phyloP scores from a whole-genome alignment of 2,888 invertebrate species.

The Callyntrura sp. region DNA sequence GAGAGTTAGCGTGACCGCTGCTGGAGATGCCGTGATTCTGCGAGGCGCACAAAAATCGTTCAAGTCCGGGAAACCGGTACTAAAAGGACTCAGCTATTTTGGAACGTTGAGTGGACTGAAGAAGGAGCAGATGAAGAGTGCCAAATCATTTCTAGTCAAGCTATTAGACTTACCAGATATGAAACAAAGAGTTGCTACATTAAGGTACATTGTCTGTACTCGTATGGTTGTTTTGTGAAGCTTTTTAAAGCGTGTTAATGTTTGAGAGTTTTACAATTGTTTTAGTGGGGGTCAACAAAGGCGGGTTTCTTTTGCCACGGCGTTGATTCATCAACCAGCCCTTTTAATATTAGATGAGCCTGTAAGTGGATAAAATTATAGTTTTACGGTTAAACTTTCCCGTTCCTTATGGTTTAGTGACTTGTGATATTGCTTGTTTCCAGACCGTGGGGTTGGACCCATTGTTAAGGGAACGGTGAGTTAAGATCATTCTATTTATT shows the following conservation, averaged over 20 bases:
- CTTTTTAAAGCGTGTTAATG: too few species aligned
- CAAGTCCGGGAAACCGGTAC: background rate
- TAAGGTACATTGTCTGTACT: conserved; percentile 64
- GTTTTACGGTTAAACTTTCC: background rate
- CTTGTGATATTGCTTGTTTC: too few species aligned
- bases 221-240: too few species aligned
- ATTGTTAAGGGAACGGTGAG: conserved; percentile 93
- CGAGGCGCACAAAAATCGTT: conserved; percentile 49
- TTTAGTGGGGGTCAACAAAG: conserved; percentile 86
- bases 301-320: conserved; percentile 85
- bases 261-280: too few species aligned
- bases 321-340: conserved; percentile 85
- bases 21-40: conserved; percentile 51
- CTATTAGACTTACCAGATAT: too few species aligned
- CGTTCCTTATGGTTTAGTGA: too few species aligned
- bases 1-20: conserved; percentile 22
- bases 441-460: conserved; percentile 97
- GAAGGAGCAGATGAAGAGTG: too few species aligned
- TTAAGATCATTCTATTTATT: too few species aligned
- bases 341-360: conserved; percentile 89
- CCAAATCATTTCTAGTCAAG: too few species aligned
- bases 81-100: too few species aligned
- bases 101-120: too few species aligned
- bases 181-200: conserved; percentile 53
- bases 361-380: conserved; percentile 35